Percentiles rank a stretch among this genome's conserved stretches.
Evolutionary conservation across 92 coral and sea anemone genomes (phyloP).

Genomic region (Phenganax subtilis): DNA sequence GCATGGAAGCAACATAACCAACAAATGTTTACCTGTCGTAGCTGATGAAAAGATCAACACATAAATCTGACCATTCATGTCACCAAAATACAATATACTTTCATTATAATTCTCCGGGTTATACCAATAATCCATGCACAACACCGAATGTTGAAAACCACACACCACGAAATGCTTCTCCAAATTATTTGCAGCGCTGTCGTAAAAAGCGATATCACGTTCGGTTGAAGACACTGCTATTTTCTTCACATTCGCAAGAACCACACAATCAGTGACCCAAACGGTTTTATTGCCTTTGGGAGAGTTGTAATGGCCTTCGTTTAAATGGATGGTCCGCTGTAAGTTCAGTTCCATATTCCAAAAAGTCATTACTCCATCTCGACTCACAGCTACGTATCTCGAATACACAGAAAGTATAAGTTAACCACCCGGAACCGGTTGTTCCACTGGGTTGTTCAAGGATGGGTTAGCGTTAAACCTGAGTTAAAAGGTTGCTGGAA

Average conservation of each 20-base stretch:
- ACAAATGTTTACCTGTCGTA: conserved; percentile 53
- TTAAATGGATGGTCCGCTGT: conserved; percentile 53
- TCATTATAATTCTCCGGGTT: conserved; percentile 71
- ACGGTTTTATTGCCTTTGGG: conserved; percentile 62
- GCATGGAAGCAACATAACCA: neutral
- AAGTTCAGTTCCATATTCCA: conserved; percentile 95
- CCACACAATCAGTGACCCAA: conserved; percentile 98
- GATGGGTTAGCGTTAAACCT: no score
- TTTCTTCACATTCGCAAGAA: conserved; percentile 89
- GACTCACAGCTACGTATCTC: conserved; percentile 79
- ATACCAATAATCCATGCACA: conserved; percentile 96
- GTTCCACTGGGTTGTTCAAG: no score
- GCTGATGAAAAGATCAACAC: conserved; percentile 72
- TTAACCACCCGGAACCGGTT: no score
- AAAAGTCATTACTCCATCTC: conserved; percentile 80
- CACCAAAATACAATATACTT: conserved; percentile 76
- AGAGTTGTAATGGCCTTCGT: conserved; percentile 29
- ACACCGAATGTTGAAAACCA: conserved; percentile 78
- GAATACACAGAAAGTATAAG: no score
- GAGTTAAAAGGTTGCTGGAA: no score
- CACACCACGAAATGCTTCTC: conserved; percentile 85
- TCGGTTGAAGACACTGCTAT: conserved; percentile 91
- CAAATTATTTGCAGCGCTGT: conserved; percentile 91
- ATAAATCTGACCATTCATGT: conserved; percentile 76
- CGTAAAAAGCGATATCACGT: conserved; percentile 92